Base-by-base conservation (phyloP, 1,140 invertebrate genomes). In the Agraylea sexmaculata region DNA sequence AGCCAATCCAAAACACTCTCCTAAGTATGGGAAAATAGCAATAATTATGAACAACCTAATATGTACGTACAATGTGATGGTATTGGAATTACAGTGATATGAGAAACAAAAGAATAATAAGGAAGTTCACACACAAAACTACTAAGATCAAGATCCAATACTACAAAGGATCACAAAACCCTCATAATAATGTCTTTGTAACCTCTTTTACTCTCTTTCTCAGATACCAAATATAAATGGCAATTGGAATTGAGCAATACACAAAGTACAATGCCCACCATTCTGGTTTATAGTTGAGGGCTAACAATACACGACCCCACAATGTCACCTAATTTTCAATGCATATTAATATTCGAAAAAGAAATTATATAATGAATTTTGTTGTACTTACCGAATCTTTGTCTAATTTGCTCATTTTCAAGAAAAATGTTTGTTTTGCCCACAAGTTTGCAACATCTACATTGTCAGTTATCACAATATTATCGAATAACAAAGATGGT, bases 401-500 rank as follows among this genome's bases (percentile, higher is more conserved):
- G 40, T 82, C 81, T 32, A 86, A 79, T 59, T 83, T 81, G 50
- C 75, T 73, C 7, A 75, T 73, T 58, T 95, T 96, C 18, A 93
- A 63, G 37, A 80, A 75, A 67, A 86, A 98, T 1, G 88, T 92
- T 44, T 83, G 76, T 36, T 69, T 64, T 8, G 91, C 80, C 77
- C 86, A 95, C 32, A 80, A 66, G 22, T 79, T 69, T 2, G 90
- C 87, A 1, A 86, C 71, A n/a, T 64, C 65, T 41, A 77, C 64
- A 52, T 87, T 79, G 59, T 96, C 87, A 1, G 91, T 87, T 40
- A 99, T 75, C 23, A 99, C 69, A 21, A 99, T 73, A 63, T 99
- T 99, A 63, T 99, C 95, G 66, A 94, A 95, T 28, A 87, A 69
- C 51, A 99, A 88, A 51, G 82, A 75, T 49, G 87, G 80, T 0